Conservation (phyloP, 2,888 invertebrate genomes). For the Xanthorhoe spadicearia region DNA sequence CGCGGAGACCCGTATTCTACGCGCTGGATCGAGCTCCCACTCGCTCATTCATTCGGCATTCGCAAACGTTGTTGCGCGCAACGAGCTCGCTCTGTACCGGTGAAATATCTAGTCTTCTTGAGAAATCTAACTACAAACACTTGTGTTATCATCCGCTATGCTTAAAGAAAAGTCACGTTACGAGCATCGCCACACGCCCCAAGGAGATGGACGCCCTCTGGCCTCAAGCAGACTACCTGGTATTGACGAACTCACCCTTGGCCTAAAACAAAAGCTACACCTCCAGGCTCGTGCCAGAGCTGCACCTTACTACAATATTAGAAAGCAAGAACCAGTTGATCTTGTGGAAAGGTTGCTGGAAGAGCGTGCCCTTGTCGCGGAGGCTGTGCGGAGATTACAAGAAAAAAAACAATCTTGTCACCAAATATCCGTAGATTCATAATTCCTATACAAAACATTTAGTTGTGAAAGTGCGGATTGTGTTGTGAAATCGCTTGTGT, state of each 20-base stretch:
- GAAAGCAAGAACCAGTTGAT: constrained; percentile 83
- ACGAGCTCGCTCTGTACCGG: constrained; percentile 65
- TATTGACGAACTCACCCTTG: constrained; percentile 79
- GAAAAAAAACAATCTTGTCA: constrained; percentile 81
- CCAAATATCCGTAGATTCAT: constrained; percentile 82
- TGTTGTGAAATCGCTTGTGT: constrained; percentile 85
- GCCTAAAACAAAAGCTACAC: constrained; percentile 82
- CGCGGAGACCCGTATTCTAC: constrained; percentile 74
- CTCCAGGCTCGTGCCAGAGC: constrained; percentile 81
- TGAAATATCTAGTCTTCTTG: constrained; percentile 62
- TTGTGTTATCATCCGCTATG: constrained; percentile 62
- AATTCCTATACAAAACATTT: constrained; percentile 82
- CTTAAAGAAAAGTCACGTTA: constrained; percentile 79
- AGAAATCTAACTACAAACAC: constrained; percentile 52
- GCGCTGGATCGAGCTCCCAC: constrained; percentile 74
- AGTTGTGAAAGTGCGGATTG: constrained; percentile 83
- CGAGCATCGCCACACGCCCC: constrained; percentile 65
- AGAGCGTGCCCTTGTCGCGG: constrained; percentile 82
- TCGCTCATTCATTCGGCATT: constrained; percentile 83
- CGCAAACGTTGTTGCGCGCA: constrained; percentile 77
- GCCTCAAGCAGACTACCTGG: constrained; percentile 74
- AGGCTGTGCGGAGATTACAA: constrained; percentile 81
- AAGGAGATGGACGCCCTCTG: constrained; percentile 69
- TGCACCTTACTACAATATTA: constrained; percentile 81
- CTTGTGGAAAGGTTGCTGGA: constrained; percentile 79